Conservation (phyloP, 2,888 invertebrate species). For the Mechanitis messenoides region DNA sequence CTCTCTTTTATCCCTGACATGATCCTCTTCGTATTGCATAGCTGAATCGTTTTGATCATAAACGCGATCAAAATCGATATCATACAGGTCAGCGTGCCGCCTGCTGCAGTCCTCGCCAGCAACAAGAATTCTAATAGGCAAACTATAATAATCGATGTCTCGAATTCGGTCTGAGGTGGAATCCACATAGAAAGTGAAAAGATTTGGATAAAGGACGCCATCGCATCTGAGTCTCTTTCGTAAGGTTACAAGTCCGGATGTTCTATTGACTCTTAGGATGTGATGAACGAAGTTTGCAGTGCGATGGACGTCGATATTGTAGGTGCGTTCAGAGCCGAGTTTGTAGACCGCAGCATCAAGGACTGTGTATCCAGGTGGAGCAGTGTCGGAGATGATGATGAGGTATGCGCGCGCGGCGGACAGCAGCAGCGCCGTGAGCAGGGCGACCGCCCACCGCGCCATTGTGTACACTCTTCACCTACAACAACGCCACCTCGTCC, state of each 20-base stretch:
- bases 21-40: conserved; percentile 63
- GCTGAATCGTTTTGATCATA: conserved; percentile 73
- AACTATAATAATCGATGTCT: conserved; percentile 88
- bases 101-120: conserved; percentile 83
- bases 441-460: conserved; percentile 52
- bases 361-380: conserved; percentile 80
- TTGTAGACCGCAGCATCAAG: conserved; percentile 89
- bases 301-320: conserved; percentile 86
- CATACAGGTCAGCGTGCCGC: conserved; percentile 78
- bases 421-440: conserved; percentile 48
- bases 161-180: conserved; percentile 87
- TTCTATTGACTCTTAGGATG: conserved; percentile 84
- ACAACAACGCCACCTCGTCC: conserved; percentile 61
- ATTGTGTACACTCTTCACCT: conserved; percentile 55
- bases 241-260: conserved; percentile 84
- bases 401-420: conserved; percentile 68
- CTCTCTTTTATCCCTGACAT: conserved; percentile 60
- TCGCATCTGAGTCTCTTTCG: conserved; percentile 85
- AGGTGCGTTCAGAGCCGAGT: conserved; percentile 85
- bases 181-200: conserved; percentile 91
- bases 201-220: conserved; percentile 87
- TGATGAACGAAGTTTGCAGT: conserved; percentile 89
- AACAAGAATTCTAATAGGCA: conserved; percentile 85
- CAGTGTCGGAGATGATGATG: conserved; percentile 76
- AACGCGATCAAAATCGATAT: conserved; percentile 76